These are phyloP conservation scores for Hemaris fuciformis DNA, from an alignment of 2,888 invertebrate species.

Conservation along the genomic window DNA sequence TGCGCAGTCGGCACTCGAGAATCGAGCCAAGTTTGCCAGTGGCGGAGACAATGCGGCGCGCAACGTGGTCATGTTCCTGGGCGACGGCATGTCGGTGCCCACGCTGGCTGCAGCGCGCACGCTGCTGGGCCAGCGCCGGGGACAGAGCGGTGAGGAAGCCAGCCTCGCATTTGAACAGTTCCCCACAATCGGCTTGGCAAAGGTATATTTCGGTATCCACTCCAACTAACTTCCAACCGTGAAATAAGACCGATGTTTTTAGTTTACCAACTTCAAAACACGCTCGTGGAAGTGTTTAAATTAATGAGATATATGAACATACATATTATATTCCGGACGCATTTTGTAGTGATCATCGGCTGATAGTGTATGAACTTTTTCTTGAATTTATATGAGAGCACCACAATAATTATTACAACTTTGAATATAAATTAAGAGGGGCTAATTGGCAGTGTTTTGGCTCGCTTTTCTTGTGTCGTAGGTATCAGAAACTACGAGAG, in stretches of 20 bases:
- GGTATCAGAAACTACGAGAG: too few species aligned
- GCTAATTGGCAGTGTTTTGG: too few species aligned
- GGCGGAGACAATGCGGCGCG: slow-evolving; percentile 42
- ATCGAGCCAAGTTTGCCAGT: slow-evolving; percentile 40
- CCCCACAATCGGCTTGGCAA: slow-evolving; percentile 83
- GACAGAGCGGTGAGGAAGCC: slow-evolving; percentile 81
- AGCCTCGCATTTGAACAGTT: slow-evolving; percentile 83
- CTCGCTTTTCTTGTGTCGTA: too few species aligned
- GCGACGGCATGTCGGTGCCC: slow-evolving; percentile 88
- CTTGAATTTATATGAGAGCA: too few species aligned
- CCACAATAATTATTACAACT: too few species aligned
- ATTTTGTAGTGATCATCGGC: too few species aligned
- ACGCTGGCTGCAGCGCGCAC: slow-evolving; percentile 85
- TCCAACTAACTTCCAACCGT: too few species aligned
- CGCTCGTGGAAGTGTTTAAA: not conserved
- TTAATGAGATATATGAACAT: not conserved
- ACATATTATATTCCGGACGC: too few species aligned
- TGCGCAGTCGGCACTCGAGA: slow-evolving; percentile 62
- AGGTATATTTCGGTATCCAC: slow-evolving; percentile 74
- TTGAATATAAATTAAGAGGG: too few species aligned
- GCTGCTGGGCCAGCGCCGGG: slow-evolving; percentile 82
- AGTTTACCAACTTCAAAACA: too few species aligned
- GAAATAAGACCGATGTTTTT: too few species aligned
- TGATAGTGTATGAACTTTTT: too few species aligned
- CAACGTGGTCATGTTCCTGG: slow-evolving; percentile 87